Conservation (phyloP, 2,113 vertebrate genomes). For the Myotis davidii region DNA sequence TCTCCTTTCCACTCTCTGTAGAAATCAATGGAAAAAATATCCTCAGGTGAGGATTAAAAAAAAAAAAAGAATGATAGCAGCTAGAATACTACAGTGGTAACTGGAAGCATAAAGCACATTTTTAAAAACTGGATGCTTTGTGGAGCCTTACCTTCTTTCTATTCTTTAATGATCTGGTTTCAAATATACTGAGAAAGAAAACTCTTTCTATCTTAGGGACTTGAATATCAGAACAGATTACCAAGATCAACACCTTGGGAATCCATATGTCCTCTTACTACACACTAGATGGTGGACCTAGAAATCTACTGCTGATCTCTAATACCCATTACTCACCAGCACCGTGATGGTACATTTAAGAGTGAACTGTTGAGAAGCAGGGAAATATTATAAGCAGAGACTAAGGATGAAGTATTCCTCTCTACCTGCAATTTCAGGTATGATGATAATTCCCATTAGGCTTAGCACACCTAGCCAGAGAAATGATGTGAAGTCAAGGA, state of each 20-base stretch:
- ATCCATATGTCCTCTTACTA: not conserved
- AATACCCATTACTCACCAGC: not conserved
- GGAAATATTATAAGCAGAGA: constrained; percentile 14
- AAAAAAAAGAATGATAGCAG: not conserved
- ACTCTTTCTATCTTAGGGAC: not conserved
- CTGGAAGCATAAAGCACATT: not conserved
- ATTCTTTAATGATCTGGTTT: not conserved
- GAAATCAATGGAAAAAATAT: no score
- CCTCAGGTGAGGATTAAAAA: no score
- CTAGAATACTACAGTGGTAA: not conserved
- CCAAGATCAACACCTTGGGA: not conserved
- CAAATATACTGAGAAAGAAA: not conserved
- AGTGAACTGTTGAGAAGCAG: constrained; percentile 43
- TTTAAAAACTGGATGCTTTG: not conserved
- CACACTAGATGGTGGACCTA: not conserved
- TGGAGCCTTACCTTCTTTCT: not conserved
- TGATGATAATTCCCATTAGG: not conserved
- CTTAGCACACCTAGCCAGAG: constrained; percentile 2
- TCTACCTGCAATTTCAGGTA: constrained; percentile 4
- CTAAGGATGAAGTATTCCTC: constrained; percentile 32
- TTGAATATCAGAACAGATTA: not conserved
- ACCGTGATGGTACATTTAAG: not conserved
- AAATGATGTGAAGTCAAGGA: constrained; percentile 26
- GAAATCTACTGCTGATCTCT: not conserved
- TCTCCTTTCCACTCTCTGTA: no score